Evolutionary conservation across 2,797 vertebrate species (phyloP), one percentile per base, ranked within the genome.

Genomic region (Lacerta agilis): DNA sequence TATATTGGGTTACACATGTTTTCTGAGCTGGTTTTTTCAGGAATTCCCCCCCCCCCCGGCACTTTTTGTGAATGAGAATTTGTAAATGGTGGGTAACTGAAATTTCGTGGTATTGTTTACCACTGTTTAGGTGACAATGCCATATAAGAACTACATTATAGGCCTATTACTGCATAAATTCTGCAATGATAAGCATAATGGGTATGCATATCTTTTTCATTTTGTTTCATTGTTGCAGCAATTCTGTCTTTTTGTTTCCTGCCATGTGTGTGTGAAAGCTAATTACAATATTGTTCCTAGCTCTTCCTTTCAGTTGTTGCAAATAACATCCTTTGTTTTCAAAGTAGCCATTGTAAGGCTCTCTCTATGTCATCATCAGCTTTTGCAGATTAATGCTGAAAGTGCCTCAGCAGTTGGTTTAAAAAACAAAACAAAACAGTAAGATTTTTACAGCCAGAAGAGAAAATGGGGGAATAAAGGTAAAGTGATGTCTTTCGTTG

Each of bases 281-380:
- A 45, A 66, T 86, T 86, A 69, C 43, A 25, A 29, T 41, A 79
- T 58, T 71, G 66, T 38, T 72, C 18, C 45, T 29, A 38, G 8
- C 3, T 29, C 15, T 55, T 13, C 8, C 23, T 72, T 58, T 76
- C 36, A 25, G 29, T 58, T 64, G 38, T 77, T 86, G 38, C 45
- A 83, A 55, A 72, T n/a, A 83, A 36, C 67, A 72, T 25, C 18
- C 33, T 72, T 11, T 33, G 86, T 90, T 86, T 86, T 85, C 67
- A 1, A 71, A 79, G 41, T 13, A 71, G 20, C 27, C 45, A 72
- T 38, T 72, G 29, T 41, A 78, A 11, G 10, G 58, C 3, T 18
- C 1, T 0, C 0, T 15, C 6, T 3, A 5, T 71, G 67, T 84
- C 78, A 78, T 85, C 20, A 80, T 86, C 66, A 88, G 0, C 9